Evolutionary conservation across 2,797 vertebrate genomes (phyloP).

Genomic region (Columba guinea): DNA sequence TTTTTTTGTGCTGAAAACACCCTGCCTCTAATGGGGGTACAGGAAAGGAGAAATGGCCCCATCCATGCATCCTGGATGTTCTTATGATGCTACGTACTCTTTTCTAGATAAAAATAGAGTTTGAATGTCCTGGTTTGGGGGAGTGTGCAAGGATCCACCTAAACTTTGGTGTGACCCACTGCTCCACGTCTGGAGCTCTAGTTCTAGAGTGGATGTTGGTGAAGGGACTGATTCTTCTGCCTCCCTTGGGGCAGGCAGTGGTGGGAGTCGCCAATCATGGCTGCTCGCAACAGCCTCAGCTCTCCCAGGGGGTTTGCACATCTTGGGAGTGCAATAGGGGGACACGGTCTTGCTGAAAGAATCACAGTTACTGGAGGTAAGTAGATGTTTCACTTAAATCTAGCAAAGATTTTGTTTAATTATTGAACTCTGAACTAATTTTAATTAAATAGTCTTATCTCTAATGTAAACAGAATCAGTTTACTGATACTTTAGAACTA

Average conservation of each 20-base stretch:
- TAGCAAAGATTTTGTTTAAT: not conserved
- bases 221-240: not conserved
- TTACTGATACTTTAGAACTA: not conserved
- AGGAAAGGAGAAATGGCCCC: not conserved
- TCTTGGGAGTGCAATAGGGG: not conserved
- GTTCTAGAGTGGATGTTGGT: not conserved
- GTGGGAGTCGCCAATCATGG: not conserved
- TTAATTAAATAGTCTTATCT: not conserved
- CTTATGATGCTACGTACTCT: accelerated
- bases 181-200: not conserved
- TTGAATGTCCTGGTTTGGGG: not conserved
- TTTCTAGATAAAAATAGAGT: not conserved
- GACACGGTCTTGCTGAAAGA: not conserved
- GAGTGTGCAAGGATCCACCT: not conserved
- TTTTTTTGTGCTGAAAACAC: not conserved
- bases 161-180: accelerated
- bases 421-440: not conserved
- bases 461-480: not conserved
- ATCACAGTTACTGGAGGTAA: constrained; percentile 23
- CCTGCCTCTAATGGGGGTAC: not conserved
- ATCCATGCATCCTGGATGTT: accelerated
- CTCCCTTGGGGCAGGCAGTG: not conserved
- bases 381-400: not conserved
- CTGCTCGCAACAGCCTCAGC: not conserved
- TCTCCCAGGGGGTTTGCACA: not conserved